Evolutionary conservation across 1,140 invertebrate species (phyloP), one percentile per base, ranked within the genome.

Genomic region (Heliconius nattereri): DNA sequence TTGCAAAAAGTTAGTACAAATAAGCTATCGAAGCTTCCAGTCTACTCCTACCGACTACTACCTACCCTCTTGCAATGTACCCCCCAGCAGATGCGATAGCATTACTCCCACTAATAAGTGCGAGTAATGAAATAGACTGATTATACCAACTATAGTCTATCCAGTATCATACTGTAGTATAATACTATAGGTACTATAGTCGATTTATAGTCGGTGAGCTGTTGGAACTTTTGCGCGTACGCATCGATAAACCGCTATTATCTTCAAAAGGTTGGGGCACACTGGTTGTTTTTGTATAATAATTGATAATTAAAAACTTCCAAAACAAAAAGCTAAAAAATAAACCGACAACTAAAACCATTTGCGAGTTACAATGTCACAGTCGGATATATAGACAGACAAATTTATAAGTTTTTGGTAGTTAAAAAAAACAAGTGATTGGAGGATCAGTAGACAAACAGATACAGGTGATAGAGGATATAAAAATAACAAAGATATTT

Each of bases 241-340:
- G 86, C 90, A 85, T 76, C 80, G 88, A 89, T 87, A 87, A 86
- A 85, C 85, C 83, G 87, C 86, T 86, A 90, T 91, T 91, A 90
- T 87, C 84, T 88, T 79, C 75, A 45, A 32, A 80, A 57, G 78
- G 32, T 49, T 37, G 77, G 32, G 79, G 40, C 45, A 73, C 77
- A 83, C 57, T 52, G 52, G 71, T 40, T 45, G 40, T 45, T 45
- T 45, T 45, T 6, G 16, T 16, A 45, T 45, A 16, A 45, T 45
- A 45, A 45, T 45, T 45, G 40, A 45, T 45, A 45, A 5, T 45
- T 45, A 5, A 45, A 45, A 45, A 11, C 13, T 2, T 5, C 40
- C 40, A 3, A 13, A 13, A 13, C 13, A 45, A 45, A 45, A 5
- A 13, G 13, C 3, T 45, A 2, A 13, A 13, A 13, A 45, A 45